These are phyloP conservation scores for Pimpla rufipes DNA, from an alignment of 2,888 invertebrate species.

Conservation along the genomic window DNA sequence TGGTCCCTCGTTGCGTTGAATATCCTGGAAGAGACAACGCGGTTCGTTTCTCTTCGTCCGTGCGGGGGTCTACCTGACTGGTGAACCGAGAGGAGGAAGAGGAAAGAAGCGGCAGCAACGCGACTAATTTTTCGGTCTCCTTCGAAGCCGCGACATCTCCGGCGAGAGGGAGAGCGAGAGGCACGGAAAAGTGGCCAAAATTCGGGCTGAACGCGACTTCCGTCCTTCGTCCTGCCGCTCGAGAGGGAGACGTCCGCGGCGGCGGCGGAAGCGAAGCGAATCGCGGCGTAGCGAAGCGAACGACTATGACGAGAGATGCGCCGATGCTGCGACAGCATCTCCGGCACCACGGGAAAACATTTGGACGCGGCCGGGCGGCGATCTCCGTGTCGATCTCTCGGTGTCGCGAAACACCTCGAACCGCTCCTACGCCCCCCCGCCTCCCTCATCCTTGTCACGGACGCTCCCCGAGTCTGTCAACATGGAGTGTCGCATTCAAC, in stretches of 20 bases:
- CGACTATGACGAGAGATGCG: slow-evolving; percentile 42
- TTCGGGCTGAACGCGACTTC: slow-evolving; percentile 56
- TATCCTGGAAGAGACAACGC: slow-evolving; percentile 24
- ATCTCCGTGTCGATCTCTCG: slow-evolving; percentile 22
- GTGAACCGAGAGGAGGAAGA: neutral
- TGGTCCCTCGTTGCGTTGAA: slow-evolving; percentile 34
- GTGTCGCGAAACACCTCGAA: neutral
- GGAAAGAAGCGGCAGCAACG: slow-evolving; percentile 43
- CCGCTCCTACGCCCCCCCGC: slow-evolving; percentile 42
- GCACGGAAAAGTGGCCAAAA: slow-evolving; percentile 65
- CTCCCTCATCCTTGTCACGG: slow-evolving; percentile 46
- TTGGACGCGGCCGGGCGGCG: slow-evolving; percentile 52
- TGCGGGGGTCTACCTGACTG: slow-evolving; percentile 3
- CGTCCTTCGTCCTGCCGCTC: slow-evolving; percentile 46
- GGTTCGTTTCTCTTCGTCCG: neutral
- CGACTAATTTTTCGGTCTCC: slow-evolving; percentile 53
- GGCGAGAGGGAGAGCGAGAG: neutral
- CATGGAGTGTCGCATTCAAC: slow-evolving; percentile 44
- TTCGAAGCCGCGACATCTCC: slow-evolving; percentile 22
- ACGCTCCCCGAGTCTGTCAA: slow-evolving; percentile 64
- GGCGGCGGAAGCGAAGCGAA: slow-evolving; percentile 63
- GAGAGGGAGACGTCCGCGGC: slow-evolving; percentile 2
- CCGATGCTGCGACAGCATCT: slow-evolving; percentile 55
- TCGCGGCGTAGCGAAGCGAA: too few species aligned
- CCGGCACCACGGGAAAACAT: slow-evolving; percentile 58